Conservation (phyloP, 2,888 invertebrate species). For the Trichogramma dendrolimi region DNA sequence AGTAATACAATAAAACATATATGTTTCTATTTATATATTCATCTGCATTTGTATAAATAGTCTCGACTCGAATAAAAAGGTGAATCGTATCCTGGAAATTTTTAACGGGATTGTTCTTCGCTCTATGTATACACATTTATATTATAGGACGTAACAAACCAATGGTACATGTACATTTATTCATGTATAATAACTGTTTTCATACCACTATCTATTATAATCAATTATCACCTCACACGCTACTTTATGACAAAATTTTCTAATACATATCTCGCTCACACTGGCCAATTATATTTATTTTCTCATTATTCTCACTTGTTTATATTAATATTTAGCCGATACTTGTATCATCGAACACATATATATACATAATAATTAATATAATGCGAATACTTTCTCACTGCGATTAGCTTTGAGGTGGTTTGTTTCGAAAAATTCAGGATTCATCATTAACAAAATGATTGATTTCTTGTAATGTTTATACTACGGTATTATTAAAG, state of each 20-base stretch:
- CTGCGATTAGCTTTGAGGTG: too few relatives aligned
- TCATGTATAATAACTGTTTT: slow-evolving; percentile 15
- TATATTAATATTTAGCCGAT: too few relatives aligned
- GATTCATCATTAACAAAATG: too few relatives aligned
- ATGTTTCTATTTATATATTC: neutral
- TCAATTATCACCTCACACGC: neutral
- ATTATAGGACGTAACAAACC: neutral
- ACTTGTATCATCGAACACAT: too few relatives aligned
- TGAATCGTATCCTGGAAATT: slow-evolving; percentile 22
- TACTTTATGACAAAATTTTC: slow-evolving; percentile 21
- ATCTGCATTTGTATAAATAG: too few relatives aligned
- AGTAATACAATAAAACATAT: slow-evolving; percentile 23
- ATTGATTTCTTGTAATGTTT: too few relatives aligned
- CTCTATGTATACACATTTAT: slow-evolving; percentile 6
- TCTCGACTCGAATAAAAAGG: too few relatives aligned
- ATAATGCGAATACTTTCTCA: too few relatives aligned
- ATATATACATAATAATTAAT: too few relatives aligned
- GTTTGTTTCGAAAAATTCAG: too few relatives aligned
- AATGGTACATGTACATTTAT: slow-evolving; percentile 8
- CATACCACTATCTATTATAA: slow-evolving; percentile 11
- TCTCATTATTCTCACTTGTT: too few relatives aligned
- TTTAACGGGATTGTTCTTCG: slow-evolving; percentile 24
- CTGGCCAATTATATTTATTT: slow-evolving; percentile 23
- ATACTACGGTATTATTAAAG: too few relatives aligned
- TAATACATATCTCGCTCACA: slow-evolving; percentile 25